These are phyloP conservation scores for Xenopus laevis DNA, from an alignment of 2,113 vertebrate genomes.

Conservation along the genomic window DNA sequence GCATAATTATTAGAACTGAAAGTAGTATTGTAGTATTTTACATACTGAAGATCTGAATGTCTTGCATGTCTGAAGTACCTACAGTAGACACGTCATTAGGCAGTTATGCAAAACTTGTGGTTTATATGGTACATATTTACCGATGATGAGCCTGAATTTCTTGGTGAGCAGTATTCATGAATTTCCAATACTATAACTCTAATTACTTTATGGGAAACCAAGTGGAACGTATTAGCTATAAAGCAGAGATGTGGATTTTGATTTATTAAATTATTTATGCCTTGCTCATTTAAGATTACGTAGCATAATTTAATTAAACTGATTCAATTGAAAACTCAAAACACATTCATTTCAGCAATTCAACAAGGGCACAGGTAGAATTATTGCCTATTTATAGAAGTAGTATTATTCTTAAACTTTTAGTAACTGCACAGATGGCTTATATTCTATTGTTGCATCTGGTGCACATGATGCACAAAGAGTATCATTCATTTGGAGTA, in stretches of 20 bases:
- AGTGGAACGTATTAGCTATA: slow-evolving; percentile 43
- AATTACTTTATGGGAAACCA: slow-evolving; percentile 42
- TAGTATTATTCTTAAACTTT: too few relatives aligned
- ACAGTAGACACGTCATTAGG: too few relatives aligned
- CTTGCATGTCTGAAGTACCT: too few relatives aligned
- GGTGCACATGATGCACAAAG: too few relatives aligned
- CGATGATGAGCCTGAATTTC: slow-evolving; percentile 18
- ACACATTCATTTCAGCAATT: slow-evolving; percentile 20
- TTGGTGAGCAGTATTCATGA: slow-evolving; percentile 30
- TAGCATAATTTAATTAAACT: slow-evolving; percentile 44
- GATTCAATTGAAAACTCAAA: slow-evolving; percentile 41
- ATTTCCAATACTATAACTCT: slow-evolving; percentile 31
- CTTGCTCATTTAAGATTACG: slow-evolving; percentile 43
- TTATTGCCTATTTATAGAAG: slow-evolving; percentile 20
- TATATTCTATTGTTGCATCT: too few relatives aligned
- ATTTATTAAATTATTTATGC: slow-evolving; percentile 43
- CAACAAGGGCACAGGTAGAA: slow-evolving; percentile 20
- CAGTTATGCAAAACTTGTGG: not conserved
- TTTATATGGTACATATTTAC: not conserved
- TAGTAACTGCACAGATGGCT: too few relatives aligned
- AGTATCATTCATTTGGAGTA: too few relatives aligned
- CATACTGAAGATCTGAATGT: too few relatives aligned
- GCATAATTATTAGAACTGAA: too few relatives aligned
- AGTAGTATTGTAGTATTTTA: too few relatives aligned
- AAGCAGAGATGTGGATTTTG: slow-evolving; percentile 35